These are phyloP conservation scores for Eurytoma adleriae DNA, from an alignment of 2,888 invertebrate genomes.

Conservation along the genomic window DNA sequence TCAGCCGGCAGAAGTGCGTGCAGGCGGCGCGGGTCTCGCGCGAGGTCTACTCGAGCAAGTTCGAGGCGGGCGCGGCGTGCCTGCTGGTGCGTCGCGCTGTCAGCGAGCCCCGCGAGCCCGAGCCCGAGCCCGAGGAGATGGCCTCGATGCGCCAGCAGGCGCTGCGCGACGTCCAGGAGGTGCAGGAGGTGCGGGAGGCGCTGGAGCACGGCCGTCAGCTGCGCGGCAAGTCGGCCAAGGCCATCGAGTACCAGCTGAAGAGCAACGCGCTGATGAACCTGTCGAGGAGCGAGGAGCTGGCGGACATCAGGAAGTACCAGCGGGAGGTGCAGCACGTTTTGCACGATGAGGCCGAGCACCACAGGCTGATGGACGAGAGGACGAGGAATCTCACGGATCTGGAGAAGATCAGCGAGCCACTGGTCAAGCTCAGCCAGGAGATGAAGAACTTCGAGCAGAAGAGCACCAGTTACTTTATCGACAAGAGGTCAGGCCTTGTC, in stretches of 20 bases:
- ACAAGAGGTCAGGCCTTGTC: conserved; percentile 83
- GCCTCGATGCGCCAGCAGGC: conserved; percentile 65
- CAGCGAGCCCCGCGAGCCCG: conserved; percentile 48
- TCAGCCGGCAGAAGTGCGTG: conserved; percentile 81
- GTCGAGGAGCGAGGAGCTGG: conserved; percentile 75
- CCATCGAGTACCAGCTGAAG: conserved; percentile 79
- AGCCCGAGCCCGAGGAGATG: conserved; percentile 60
- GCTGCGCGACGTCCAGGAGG: conserved; percentile 67
- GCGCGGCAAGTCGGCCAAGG: conserved; percentile 86
- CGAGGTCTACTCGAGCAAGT: conserved; percentile 78
- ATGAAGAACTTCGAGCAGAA: conserved; percentile 81
- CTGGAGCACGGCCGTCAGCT: conserved; percentile 76
- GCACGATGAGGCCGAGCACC: conserved; percentile 73
- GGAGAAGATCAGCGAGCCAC: conserved; percentile 79
- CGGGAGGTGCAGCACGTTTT: conserved; percentile 66
- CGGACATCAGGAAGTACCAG: conserved; percentile 73
- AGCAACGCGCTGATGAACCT: conserved; percentile 77
- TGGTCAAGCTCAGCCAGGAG: conserved; percentile 80
- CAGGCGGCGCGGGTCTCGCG: conserved; percentile 81
- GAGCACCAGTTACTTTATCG: conserved; percentile 79
- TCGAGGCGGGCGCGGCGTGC: conserved; percentile 56
- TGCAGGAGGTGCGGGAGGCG: conserved; percentile 65
- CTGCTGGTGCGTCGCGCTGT: conserved; percentile 57
- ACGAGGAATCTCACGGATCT: conserved; percentile 76
- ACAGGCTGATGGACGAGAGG: conserved; percentile 75